Evolutionary conservation across 2,888 invertebrate species (phyloP).

Genomic region (Beris morrisii): DNA sequence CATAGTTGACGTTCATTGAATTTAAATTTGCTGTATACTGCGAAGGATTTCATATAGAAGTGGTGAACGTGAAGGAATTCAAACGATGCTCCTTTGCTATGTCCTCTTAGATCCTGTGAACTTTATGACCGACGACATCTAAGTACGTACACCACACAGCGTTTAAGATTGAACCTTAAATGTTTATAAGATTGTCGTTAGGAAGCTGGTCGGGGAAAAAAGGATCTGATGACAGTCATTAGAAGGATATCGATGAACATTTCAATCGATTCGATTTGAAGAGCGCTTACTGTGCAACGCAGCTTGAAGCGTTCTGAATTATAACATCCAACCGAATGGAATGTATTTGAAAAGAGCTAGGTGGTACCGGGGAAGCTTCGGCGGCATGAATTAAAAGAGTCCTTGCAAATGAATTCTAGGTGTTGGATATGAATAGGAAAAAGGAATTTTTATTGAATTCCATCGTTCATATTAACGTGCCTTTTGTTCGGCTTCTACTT

Average conservation of each 20-base stretch:
- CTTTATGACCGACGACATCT: not conserved
- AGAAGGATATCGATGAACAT: slow-evolving; percentile 18
- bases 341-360: no score
- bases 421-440: no score
- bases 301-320: no score
- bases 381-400: no score
- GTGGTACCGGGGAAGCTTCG: no score
- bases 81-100: slow-evolving; percentile 16
- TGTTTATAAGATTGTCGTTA: not conserved
- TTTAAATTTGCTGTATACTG: slow-evolving; percentile 22
- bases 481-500: no score
- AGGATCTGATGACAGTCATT: slow-evolving; percentile 24
- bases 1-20: slow-evolving; percentile 34
- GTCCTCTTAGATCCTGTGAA: not conserved
- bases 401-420: no score
- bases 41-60: slow-evolving; percentile 9
- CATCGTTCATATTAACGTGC: no score
- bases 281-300: not conserved
- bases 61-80: slow-evolving; percentile 32
- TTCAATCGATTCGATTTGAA: slow-evolving; percentile 15
- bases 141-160: no score
- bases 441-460: no score
- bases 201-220: not conserved
- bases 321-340: no score
- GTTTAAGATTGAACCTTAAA: not conserved